Conservation (phyloP, 2,888 invertebrate genomes). For the Apocheima hispidaria region DNA sequence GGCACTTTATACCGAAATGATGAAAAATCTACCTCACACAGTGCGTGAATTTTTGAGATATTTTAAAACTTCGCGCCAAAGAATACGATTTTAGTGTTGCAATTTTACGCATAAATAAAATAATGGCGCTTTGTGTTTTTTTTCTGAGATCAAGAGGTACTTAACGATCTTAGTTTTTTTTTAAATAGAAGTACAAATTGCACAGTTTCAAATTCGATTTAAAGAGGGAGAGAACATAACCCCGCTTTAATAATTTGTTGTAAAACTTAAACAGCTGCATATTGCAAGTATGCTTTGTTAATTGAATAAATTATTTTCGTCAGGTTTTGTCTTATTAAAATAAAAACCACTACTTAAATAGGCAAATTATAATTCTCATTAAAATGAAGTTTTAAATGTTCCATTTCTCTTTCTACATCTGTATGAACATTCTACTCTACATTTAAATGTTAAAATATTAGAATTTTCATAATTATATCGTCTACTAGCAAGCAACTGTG, state of each 20-base stretch:
- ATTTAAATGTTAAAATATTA: no score
- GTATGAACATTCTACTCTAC: background rate
- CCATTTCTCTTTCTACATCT: background rate
- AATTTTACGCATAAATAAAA: conserved; percentile 8
- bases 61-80: conserved; percentile 64
- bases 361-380: conserved; percentile 5
- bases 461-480: no score
- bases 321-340: conserved; percentile 23
- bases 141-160: no score
- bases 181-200: conserved; percentile 1
- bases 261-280: background rate
- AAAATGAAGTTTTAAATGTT: conserved; percentile 18
- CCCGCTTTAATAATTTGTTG: background rate
- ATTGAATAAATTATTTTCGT: conserved; percentile 33
- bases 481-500: no score
- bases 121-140: background rate
- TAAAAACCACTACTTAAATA: background rate
- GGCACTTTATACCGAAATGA: conserved; percentile 59
- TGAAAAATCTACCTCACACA: conserved; percentile 24
- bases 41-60: conserved; percentile 55
- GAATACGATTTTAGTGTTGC: conserved; percentile 14
- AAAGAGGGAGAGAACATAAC: background rate
- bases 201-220: background rate
- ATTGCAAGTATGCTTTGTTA: conserved; percentile 14
- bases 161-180: no score